These are phyloP conservation scores for Pao palembangensis DNA, from an alignment of 2,113 vertebrate genomes.

Conservation along the genomic window DNA sequence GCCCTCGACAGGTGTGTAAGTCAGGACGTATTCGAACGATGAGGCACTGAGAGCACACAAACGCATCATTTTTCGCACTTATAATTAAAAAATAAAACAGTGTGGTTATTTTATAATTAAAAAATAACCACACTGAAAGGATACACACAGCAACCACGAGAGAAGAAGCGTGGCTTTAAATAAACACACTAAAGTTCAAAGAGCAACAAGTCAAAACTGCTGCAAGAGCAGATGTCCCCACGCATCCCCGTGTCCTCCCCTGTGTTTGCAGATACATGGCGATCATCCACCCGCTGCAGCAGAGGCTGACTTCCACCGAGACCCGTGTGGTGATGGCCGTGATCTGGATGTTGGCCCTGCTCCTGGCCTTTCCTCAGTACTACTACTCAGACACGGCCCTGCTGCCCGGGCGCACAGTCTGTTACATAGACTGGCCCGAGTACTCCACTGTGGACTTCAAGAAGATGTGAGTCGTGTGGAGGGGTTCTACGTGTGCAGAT, in stretches of 20 bases:
- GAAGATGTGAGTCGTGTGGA: constrained; percentile 47
- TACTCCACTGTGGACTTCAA: constrained; percentile 28
- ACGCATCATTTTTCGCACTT: background rate
- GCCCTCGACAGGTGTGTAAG: constrained; percentile 50
- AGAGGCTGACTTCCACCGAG: constrained; percentile 45
- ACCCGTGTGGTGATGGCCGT: constrained; percentile 30
- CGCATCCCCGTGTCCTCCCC: too few species aligned
- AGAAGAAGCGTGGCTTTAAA: too few species aligned
- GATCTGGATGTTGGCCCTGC: constrained; percentile 57
- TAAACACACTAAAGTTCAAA: too few species aligned
- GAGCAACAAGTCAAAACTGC: background rate
- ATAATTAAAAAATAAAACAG: too few species aligned
- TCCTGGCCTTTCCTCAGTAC: constrained; percentile 57
- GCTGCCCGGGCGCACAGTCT: constrained; percentile 48
- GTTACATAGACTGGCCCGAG: constrained; percentile 62
- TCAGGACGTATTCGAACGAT: too few species aligned
- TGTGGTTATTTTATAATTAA: too few species aligned
- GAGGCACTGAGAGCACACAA: background rate
- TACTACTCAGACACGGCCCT: constrained; percentile 30
- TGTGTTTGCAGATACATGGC: constrained; percentile 48
- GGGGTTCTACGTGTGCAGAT: background rate
- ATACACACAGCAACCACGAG: too few species aligned
- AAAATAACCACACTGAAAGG: too few species aligned
- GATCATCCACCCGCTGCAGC: constrained; percentile 58
- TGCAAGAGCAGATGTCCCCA: background rate